Evolutionary conservation across 1,140 invertebrate genomes (phyloP).

Genomic region (Branchinecta lindahli): DNA sequence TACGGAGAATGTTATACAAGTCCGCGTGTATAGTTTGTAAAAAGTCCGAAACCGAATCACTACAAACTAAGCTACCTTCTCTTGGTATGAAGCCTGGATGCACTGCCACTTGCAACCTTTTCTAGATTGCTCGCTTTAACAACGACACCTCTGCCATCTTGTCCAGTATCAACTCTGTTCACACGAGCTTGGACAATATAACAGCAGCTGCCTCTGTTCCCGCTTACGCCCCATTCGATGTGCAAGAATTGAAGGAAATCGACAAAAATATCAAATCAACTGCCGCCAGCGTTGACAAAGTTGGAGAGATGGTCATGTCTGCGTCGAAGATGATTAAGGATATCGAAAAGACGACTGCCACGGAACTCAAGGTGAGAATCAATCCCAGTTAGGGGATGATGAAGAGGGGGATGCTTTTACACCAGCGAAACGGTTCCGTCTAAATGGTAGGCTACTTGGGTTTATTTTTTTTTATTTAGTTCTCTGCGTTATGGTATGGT

Average conservation of each 20-base stretch:
- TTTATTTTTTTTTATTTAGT: too few relatives aligned
- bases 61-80: too few relatives aligned
- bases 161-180: constrained; percentile 16
- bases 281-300: background rate
- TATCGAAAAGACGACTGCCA: background rate
- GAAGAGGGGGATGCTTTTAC: too few relatives aligned
- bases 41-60: too few relatives aligned
- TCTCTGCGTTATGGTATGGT: too few relatives aligned
- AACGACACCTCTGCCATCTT: constrained; percentile 20
- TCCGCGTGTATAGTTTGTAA: too few relatives aligned
- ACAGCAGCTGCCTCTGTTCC: background rate
- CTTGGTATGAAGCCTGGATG: too few relatives aligned
- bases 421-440: too few relatives aligned
- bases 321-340: background rate
- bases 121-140: constrained; percentile 14
- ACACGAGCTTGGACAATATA: constrained; percentile 17
- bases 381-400: too few relatives aligned
- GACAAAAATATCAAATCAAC: background rate
- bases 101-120: background rate
- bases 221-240: background rate
- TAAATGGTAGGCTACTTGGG: too few relatives aligned
- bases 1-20: too few relatives aligned
- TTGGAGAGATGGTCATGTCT: background rate
- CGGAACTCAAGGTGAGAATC: background rate
- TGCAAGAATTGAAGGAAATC: constrained; percentile 11